Evolutionary conservation across 2,888 invertebrate species (phyloP), one percentile per base, ranked within the genome.

Genomic region (Gari tellinella): DNA sequence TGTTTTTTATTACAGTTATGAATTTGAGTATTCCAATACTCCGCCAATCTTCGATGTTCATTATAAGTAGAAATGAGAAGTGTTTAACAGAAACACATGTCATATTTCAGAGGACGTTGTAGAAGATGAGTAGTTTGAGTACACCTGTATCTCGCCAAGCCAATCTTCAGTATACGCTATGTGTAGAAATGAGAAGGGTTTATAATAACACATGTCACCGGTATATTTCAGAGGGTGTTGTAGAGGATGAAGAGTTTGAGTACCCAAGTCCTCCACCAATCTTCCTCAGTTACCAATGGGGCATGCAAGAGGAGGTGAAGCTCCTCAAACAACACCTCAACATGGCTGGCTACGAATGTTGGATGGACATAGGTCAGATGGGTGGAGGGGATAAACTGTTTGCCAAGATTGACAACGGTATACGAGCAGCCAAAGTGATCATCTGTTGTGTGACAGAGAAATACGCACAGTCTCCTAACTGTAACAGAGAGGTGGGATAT

Each of bases 351-450:
- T 90, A 85, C 67, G 80, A 82, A 38, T 89, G 90, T 67, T 91
- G 91, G 91, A 86, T 91, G 87, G 91, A 91, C 74, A 86, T 90
- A 48, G 91, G 91, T 38, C 90, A 91, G 76, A 91, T 91, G 91
- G 91, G 91, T 17, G 91, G 91, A 0, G 91, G 91, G n/a, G 91
- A 91, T 74, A 91, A 90, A 66, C 80, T 90, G 45, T 90, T 88
- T 73, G 85, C 85, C 52, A 90, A 90, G 67, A 91, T 91, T 41
- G 91, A 91, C 76, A 62, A 72, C 15, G 91, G 91, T 5, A 88
- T 91, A 2, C 21, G 79, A 25, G 79, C 43, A 62, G 89, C 90
- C 8, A 90, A 89, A 75, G 82, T 90, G 19, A 48, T 79, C 15
- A 62, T 79, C 8, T 72, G 66, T 38, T 79, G 79, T 52, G 57